Base-by-base conservation (phyloP, 1,140 invertebrate genomes). In the Ceratina calcarata region DNA sequence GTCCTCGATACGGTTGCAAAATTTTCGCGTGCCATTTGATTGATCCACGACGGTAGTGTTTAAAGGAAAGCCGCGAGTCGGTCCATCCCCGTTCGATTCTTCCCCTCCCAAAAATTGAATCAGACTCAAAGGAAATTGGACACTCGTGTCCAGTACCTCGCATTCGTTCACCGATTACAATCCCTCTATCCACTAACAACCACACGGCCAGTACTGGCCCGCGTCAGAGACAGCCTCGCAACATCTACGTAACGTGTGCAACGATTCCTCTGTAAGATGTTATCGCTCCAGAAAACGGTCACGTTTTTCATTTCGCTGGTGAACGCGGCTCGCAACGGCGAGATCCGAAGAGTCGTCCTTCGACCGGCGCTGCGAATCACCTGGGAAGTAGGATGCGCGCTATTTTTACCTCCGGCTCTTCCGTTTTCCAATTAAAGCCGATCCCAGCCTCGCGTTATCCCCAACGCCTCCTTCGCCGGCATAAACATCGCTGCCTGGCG, bases 401-500 rank as follows among this genome's bases (percentile, higher is more conserved):
- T 22, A 49, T 60, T 67, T 62, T 69, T 65, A 15, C 8, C 6
- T 53, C 20, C 15, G 20, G 27, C 27, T 58, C 61, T 45, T 60
- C 58, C 20, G 24, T 45, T 32, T 20, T 7, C 55, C 0, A 10
- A 75, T 37, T 22, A 15, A 3, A 66, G 69, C 65, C 49, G 7
- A 57, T 51, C 58, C 67, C 49, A 27, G 13, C n/a, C 27, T 32
- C 8, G 18, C 12, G 49, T 75, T n/a, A 55, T 16, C 27, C 27
- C 13, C 61, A 18, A 27, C 79, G 55, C 72, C 69, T 81, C 60
- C 78, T 69, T 80, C 82, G 20, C 55, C 74, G 69, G 76, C 82
- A 86, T 15, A 15, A 90, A 89, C 84, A 89, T 84, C 85, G 78
- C 85, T 83, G 81, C 60, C 83, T 90, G 88, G 88, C 89, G 86